These are phyloP conservation scores for Pan troglodytes DNA, from an alignment of 2,113 vertebrate genomes.

Conservation along the genomic window NHGRI_mPanTro3-v2.1_pri NC_072409.2:8491501-8492000, in stretches of 20 bases:
- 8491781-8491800: neutral
- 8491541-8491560: conserved; percentile 42
- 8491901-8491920: too few species aligned
- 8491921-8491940: too few species aligned
- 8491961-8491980: too few species aligned
- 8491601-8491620: neutral
- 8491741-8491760: neutral
- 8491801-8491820: too few species aligned
- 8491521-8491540: conserved; percentile 18
- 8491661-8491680: rapidly evolving
- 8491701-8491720: neutral
- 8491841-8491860: too few species aligned
- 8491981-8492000: too few species aligned
- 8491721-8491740: neutral
- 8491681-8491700: neutral
- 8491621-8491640: neutral
- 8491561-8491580: neutral
- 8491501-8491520: neutral
- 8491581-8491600: neutral
- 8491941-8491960: too few species aligned
- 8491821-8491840: too few species aligned
- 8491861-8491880: too few species aligned
- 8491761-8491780: neutral
- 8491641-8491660: neutral
- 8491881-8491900: too few species aligned